These are phyloP conservation scores for Etheostoma perlongum DNA, from an alignment of 2,797 vertebrate genomes.

Conservation along the genomic window DNA sequence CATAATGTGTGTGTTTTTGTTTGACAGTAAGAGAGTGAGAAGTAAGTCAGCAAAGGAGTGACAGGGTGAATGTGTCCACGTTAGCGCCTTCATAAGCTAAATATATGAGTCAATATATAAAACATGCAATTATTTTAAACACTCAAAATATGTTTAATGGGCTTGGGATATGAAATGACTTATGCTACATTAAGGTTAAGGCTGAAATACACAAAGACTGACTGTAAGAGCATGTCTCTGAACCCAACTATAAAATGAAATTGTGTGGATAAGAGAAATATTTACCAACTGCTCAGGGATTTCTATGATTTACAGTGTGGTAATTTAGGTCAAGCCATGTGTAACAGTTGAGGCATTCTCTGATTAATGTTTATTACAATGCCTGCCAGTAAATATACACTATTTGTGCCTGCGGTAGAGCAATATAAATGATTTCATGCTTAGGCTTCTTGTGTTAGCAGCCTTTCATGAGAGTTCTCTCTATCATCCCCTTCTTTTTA, in stretches of 20 bases:
- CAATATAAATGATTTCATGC: constrained; percentile 67
- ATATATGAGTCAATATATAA: constrained; percentile 64
- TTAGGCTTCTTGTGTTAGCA: constrained; percentile 38
- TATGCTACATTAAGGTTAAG: constrained; percentile 35
- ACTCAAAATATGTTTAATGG: constrained; percentile 57
- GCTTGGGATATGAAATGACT: constrained; percentile 38
- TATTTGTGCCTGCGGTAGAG: constrained; percentile 50
- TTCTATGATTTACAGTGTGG: constrained; percentile 67
- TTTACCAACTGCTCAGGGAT: constrained; percentile 61
- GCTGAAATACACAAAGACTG: constrained; percentile 42
- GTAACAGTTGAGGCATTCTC: constrained; percentile 51
- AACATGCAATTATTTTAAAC: constrained; percentile 65
- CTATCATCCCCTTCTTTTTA: constrained; percentile 27
- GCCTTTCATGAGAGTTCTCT: constrained; percentile 34
- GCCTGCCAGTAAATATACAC: constrained; percentile 59
- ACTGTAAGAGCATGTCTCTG: constrained; percentile 47
- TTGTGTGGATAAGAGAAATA: constrained; percentile 66
- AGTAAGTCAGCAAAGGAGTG: constrained; percentile 26
- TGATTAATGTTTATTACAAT: constrained; percentile 71
- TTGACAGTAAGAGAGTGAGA: constrained; percentile 29
- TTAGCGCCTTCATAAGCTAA: constrained; percentile 52
- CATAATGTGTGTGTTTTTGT: constrained; percentile 1
- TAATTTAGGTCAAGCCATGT: constrained; percentile 70
- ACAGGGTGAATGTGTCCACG: constrained; percentile 13
- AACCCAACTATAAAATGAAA: constrained; percentile 54